phyloP scores from a whole-genome alignment of 2,888 invertebrate genomes.

The Chymomyza procnemis region DNA sequence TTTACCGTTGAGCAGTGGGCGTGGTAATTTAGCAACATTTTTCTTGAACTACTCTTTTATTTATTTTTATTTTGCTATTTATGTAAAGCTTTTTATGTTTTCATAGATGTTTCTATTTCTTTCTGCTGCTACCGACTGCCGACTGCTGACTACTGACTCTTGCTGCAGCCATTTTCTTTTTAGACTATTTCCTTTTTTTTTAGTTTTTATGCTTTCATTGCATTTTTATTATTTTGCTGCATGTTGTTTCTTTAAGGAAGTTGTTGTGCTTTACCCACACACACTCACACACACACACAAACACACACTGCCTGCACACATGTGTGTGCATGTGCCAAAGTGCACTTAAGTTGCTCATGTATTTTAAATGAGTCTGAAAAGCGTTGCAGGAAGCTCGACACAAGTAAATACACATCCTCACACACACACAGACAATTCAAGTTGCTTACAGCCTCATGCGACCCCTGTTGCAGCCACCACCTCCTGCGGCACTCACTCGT shows the following conservation, averaged over 20 bases:
- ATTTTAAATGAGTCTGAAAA: conserved; percentile 74
- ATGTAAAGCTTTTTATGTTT: background rate
- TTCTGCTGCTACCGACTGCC: too few species aligned
- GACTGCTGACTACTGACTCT: too few species aligned
- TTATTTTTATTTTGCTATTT: background rate
- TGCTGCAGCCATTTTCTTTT: conserved; percentile 1
- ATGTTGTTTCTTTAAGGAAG: conserved; percentile 64
- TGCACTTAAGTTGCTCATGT: conserved; percentile 75
- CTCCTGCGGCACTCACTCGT: conserved; percentile 22
- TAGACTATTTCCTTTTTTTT: conserved; percentile 50
- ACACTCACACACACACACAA: conserved; percentile 37
- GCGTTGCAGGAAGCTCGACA: conserved; percentile 63
- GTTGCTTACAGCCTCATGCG: background rate
- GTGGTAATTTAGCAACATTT: conserved; percentile 34
- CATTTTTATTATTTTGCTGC: conserved; percentile 66
- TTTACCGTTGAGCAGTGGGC: conserved; percentile 10
- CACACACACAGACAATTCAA: conserved; percentile 25
- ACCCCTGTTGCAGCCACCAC: background rate
- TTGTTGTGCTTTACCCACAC: conserved; percentile 26
- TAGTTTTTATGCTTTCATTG: conserved; percentile 70
- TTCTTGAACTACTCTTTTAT: background rate
- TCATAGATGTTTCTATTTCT: background rate
- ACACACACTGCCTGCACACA: background rate
- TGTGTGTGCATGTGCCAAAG: conserved; percentile 52
- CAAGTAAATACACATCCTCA: conserved; percentile 14